Percentiles rank a stretch among this genome's conserved stretches.
These are phyloP conservation scores for Conus betulinus DNA, from an alignment of 1,140 invertebrate genomes.

Conservation along the genomic window DNA sequence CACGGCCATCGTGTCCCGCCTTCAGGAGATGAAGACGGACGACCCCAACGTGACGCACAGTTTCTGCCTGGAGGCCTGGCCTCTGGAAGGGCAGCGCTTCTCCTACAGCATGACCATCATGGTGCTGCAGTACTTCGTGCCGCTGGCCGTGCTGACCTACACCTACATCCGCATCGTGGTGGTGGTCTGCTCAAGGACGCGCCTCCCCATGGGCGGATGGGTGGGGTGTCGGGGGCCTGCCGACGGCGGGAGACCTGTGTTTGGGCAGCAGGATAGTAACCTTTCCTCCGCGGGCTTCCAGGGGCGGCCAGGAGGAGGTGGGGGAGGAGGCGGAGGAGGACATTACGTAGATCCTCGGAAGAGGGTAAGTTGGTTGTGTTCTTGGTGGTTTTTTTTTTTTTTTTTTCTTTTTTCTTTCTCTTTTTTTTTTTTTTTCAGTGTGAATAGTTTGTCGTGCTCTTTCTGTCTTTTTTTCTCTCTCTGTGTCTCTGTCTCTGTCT, in stretches of 20 bases:
- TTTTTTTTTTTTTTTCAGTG: too few species aligned
- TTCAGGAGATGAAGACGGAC: constrained; percentile 39
- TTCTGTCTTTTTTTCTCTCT: too few species aligned
- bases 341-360: constrained; percentile 89
- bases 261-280: too few species aligned
- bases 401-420: too few species aligned
- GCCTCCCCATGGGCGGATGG: constrained; percentile 82
- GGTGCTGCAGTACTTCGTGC: constrained; percentile 90
- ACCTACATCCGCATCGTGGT: constrained; percentile 91
- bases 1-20: constrained; percentile 82
- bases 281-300: not conserved
- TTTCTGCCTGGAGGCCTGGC: constrained; percentile 66
- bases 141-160: constrained; percentile 88
- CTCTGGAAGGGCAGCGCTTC: constrained; percentile 76
- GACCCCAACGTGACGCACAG: constrained; percentile 25
- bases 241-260: too few species aligned
- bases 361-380: constrained; percentile 82
- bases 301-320: constrained; percentile 79
- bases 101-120: constrained; percentile 87
- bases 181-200: constrained; percentile 90
- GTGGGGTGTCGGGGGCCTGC: constrained; percentile 77
- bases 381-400: not conserved
- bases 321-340: constrained; percentile 87
- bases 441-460: not conserved
- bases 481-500: too few species aligned